These are phyloP conservation scores for Tipula helvola DNA, from an alignment of 2,888 invertebrate genomes.

Conservation along the genomic window DNA sequence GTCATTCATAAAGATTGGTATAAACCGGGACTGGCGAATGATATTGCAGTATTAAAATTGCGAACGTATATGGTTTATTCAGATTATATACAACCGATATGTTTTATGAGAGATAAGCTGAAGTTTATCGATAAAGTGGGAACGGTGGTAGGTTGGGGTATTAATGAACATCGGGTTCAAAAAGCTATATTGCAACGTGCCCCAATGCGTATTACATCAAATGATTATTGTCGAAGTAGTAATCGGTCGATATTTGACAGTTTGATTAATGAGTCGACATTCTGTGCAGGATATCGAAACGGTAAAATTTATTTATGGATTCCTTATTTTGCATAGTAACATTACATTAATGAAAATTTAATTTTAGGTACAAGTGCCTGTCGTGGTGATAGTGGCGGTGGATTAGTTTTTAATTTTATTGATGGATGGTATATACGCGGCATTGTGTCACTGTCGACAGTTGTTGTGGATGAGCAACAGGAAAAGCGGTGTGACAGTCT, in stretches of 20 bases:
- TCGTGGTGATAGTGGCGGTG: too few relatives aligned
- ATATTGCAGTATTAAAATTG: constrained; percentile 30
- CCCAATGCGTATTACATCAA: constrained; percentile 26
- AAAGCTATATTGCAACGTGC: not conserved
- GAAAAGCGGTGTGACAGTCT: constrained; percentile 34
- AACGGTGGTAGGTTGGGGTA: constrained; percentile 30
- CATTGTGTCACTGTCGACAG: too few relatives aligned
- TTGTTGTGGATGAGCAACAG: too few relatives aligned
- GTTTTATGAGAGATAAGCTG: constrained; percentile 18
- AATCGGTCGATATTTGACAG: constrained; percentile 16
- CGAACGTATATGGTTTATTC: constrained; percentile 25
- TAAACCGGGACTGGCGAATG: constrained; percentile 19
- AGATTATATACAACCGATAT: constrained; percentile 31
- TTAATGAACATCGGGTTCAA: not conserved
- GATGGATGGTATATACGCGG: too few relatives aligned
- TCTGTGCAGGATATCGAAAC: too few relatives aligned
- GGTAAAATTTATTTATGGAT: not conserved
- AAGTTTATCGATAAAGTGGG: not conserved
- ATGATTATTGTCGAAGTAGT: constrained; percentile 23
- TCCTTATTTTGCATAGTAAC: not conserved
- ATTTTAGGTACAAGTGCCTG: too few relatives aligned
- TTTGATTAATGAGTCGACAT: too few relatives aligned
- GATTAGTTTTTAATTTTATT: too few relatives aligned
- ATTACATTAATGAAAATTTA: too few relatives aligned
- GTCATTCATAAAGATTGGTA: constrained; percentile 13